These are phyloP conservation scores for Papilio gigon DNA, from an alignment of 2,888 invertebrate genomes.

Conservation along the genomic window DNA sequence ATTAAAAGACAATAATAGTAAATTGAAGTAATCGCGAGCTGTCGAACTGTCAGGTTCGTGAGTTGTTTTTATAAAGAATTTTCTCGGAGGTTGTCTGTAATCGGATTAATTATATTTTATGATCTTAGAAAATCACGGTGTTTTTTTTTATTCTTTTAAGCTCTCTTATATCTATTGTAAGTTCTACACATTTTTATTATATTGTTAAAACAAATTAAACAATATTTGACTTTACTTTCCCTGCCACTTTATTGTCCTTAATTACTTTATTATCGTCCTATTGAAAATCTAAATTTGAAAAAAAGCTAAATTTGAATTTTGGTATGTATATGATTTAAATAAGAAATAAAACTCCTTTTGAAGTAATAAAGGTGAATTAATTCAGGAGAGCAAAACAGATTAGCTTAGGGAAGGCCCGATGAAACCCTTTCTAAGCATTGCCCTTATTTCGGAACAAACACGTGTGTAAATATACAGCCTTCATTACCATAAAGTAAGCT, in stretches of 20 bases:
- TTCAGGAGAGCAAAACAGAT: constrained; percentile 17
- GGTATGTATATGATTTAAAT: too few relatives aligned
- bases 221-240: too few relatives aligned
- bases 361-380: constrained; percentile 18
- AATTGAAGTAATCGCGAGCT: not conserved
- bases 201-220: too few relatives aligned
- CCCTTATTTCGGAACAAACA: constrained; percentile 21
- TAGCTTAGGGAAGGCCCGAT: constrained; percentile 17
- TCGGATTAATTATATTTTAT: constrained; percentile 4
- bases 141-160: not conserved
- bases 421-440: constrained; percentile 20
- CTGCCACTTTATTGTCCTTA: too few relatives aligned
- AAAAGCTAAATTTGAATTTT: too few relatives aligned
- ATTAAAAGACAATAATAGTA: not conserved
- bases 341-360: constrained; percentile 15
- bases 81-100: constrained; percentile 3
- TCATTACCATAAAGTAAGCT: constrained; percentile 15
- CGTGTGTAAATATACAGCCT: constrained; percentile 15
- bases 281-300: too few relatives aligned
- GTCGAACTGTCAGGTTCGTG: not conserved
- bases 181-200: not conserved
- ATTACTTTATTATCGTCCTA: too few relatives aligned
- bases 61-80: not conserved
- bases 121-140: not conserved
- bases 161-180: not conserved